Evolutionary conservation across 2,888 invertebrate species (phyloP), one percentile per base, ranked within the genome.

Genomic region (Acleris sparsana): DNA sequence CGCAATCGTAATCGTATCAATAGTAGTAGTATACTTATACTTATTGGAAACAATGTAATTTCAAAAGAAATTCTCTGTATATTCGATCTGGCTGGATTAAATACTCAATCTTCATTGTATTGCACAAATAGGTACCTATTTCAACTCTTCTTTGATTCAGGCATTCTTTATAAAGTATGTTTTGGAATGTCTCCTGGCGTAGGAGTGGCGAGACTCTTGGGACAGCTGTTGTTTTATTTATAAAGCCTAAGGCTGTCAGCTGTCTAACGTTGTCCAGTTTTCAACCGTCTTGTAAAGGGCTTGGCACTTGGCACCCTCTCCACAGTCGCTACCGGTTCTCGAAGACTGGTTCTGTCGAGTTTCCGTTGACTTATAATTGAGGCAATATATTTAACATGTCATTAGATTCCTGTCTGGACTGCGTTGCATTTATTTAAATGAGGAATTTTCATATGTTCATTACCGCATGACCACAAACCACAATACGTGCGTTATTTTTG

Each of bases 291-390:
- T 46, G 17, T 46, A 46, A 46, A 46, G 17, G 46, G 46, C 46
- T 17, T 16, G 46, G 46, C 46, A 46, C 46, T 17, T 16, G 46
- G 46, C 46, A 46, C 39, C 39, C 39, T 33, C 33, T 11, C 39
- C 48, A 17, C 46, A 33, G 33, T 48, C 17, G n/a, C 48, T 16
- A 48, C 49, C 49, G 49, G 49, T 49, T 49, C 39, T 48, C 17
- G 48, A n/a, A 17, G 18, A 49, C 49, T 49, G 20, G 49, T 49
- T 49, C 17, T 11, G 46, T 46, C 17, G 20, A 17, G 20, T 20
- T 20, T 49, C 49, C 49, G 20, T 49, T 13, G 18, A 20, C 20
- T 49, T 49, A 49, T 49, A 49, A 49, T 20, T 49, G 49, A 9
- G 20, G 49, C 18, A 49, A 49, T 49, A 49, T 20, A 18, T 20